Percentiles rank a stretch among this genome's conserved stretches.
Evolutionary conservation across 2,888 invertebrate species (phyloP).

Genomic region (Drosophila sordidula): DNA sequence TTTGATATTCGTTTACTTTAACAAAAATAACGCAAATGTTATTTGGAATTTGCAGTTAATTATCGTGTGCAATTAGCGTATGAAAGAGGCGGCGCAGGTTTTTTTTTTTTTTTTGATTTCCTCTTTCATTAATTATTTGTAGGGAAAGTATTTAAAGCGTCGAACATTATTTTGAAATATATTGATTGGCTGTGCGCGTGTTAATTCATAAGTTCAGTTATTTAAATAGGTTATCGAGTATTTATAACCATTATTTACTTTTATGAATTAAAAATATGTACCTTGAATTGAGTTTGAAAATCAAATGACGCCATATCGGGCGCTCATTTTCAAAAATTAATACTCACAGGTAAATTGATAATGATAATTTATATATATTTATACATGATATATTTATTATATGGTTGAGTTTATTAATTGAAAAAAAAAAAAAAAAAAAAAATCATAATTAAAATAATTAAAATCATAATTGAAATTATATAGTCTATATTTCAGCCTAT

Average conservation of each 20-base stretch:
- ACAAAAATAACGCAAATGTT: not conserved
- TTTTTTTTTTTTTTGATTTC: not conserved
- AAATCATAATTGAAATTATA: too few relatives aligned
- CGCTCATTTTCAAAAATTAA: not conserved
- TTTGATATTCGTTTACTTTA: conserved; percentile 6
- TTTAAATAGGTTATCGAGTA: not conserved
- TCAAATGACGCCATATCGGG: not conserved
- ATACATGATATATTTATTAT: too few relatives aligned
- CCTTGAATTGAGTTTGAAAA: too few relatives aligned
- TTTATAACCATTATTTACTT: not conserved
- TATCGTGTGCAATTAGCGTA: not conserved
- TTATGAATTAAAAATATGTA: too few relatives aligned
- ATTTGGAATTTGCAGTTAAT: not conserved
- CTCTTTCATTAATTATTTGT: not conserved
- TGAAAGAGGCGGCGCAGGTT: too few relatives aligned
- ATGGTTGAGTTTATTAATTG: too few relatives aligned
- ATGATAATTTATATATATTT: too few relatives aligned
- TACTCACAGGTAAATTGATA: not conserved
- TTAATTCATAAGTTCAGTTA: not conserved
- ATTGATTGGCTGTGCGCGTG: not conserved
- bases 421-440: too few relatives aligned
- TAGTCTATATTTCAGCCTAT: too few relatives aligned
- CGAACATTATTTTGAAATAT: not conserved
- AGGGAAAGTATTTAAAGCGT: not conserved
- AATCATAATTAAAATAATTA: too few relatives aligned